phyloP scores from a whole-genome alignment of 2,888 invertebrate genomes.

The Ceriagrion tenellum region DNA sequence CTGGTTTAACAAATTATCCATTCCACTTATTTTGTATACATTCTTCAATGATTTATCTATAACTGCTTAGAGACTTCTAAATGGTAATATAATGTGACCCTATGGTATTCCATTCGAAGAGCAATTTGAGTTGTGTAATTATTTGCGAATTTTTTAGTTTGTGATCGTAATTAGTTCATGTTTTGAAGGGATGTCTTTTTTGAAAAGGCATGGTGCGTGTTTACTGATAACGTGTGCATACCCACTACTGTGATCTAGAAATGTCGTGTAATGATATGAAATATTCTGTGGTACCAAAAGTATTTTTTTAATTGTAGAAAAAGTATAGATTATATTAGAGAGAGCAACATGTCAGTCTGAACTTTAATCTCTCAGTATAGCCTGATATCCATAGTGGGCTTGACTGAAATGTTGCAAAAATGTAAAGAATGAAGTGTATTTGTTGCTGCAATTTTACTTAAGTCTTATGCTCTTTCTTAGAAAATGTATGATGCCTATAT shows the following conservation, averaged over 20 bases:
- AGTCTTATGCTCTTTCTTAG: neutral
- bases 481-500: neutral
- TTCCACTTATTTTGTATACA: neutral
- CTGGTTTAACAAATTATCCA: neutral
- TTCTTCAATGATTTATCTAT: neutral
- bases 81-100: neutral
- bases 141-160: conserved; percentile 4
- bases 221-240: neutral
- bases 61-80: neutral
- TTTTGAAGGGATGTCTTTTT: neutral
- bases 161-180: neutral
- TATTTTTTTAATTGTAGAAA: conserved; percentile 8
- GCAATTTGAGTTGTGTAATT: neutral
- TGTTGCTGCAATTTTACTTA: neutral
- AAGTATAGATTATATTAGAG: neutral
- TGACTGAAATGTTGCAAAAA: neutral
- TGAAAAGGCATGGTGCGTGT: neutral
- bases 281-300: conserved; percentile 19
- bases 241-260: conserved; percentile 34
- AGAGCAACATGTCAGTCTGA: neutral
- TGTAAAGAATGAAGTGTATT: neutral
- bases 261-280: neutral
- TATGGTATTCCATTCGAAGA: neutral
- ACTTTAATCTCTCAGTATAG: neutral
- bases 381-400: neutral